A percentile compares a stretch with the other conserved stretches of the same genome.
Evolutionary conservation across 2,888 invertebrate species (phyloP).

Genomic region (Carcina quercana): DNA sequence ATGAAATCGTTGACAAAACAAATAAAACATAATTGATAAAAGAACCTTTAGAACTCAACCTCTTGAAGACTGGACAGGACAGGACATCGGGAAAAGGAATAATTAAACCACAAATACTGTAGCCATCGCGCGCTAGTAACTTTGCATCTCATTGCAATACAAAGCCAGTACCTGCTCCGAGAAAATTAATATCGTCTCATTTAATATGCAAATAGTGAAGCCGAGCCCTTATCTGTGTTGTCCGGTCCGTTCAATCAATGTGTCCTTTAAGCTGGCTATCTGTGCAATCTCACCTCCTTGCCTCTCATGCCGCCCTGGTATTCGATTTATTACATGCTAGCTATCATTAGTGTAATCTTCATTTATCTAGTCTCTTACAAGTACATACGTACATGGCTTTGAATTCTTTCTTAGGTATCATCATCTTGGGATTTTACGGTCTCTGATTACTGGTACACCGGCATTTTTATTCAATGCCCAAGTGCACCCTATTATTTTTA

Average conservation of each 20-base stretch:
- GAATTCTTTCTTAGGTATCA: too few relatives aligned
- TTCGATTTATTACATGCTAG: constrained; percentile 46
- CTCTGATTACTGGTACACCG: too few relatives aligned
- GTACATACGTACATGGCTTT: too few relatives aligned
- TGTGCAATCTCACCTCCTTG: constrained; percentile 46
- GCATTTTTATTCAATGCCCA: too few relatives aligned
- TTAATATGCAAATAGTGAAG: constrained; percentile 67
- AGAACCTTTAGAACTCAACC: too few relatives aligned
- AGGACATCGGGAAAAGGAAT: too few relatives aligned
- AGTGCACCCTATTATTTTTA: too few relatives aligned
- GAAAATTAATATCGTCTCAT: constrained; percentile 67
- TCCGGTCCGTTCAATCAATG: constrained; percentile 69
- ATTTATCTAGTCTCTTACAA: too few relatives aligned
- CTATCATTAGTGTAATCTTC: constrained; percentile 50
- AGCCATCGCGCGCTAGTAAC: neutral
- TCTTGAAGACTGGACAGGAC: too few relatives aligned
- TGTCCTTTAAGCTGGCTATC: constrained; percentile 64
- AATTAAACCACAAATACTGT: constrained; percentile 1
- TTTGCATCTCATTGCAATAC: neutral
- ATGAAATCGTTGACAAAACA: too few relatives aligned
- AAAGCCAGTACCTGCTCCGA: constrained; percentile 30
- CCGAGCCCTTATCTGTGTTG: constrained; percentile 53
- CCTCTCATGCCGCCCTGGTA: constrained; percentile 50
- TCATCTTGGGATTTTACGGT: too few relatives aligned
- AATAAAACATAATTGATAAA: too few relatives aligned